Evolutionary conservation across 1,140 invertebrate genomes (phyloP).

Genomic region (Muscidifurax raptorellus): DNA sequence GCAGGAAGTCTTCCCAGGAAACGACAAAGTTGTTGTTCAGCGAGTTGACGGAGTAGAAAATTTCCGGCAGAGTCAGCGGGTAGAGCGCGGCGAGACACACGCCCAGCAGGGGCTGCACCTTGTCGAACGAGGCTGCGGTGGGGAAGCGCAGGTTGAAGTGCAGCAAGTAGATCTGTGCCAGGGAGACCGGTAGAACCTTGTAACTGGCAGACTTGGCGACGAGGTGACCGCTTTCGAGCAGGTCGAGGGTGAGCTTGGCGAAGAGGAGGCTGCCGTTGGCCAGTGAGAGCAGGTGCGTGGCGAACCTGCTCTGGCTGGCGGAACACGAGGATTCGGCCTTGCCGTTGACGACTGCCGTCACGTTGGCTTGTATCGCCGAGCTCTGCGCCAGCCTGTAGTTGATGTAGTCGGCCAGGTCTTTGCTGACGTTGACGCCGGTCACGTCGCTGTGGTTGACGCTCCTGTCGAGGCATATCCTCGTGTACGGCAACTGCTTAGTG

Average conservation of each 20-base stretch:
- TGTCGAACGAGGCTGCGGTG: constrained; percentile 92
- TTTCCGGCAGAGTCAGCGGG: constrained; percentile 92
- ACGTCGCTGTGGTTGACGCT: constrained; percentile 76
- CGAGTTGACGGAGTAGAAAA: constrained; percentile 95
- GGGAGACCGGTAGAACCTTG: constrained; percentile 91
- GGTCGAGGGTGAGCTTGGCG: constrained; percentile 93
- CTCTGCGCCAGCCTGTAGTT: constrained; percentile 87
- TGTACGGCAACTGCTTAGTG: constrained; percentile 88
- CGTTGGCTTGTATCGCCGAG: constrained; percentile 88
- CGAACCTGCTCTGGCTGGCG: constrained; percentile 85
- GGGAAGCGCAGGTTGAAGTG: constrained; percentile 96
- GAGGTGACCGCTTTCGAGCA: constrained; percentile 94
- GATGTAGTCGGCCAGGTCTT: constrained; percentile 92
- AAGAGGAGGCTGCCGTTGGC: constrained; percentile 94
- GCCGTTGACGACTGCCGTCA: constrained; percentile 82
- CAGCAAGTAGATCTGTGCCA: constrained; percentile 94
- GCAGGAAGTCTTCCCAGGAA: constrained; percentile 93
- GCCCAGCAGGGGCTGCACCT: constrained; percentile 89
- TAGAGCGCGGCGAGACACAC: constrained; percentile 93
- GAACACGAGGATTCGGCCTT: constrained; percentile 78
- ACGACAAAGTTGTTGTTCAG: constrained; percentile 84
- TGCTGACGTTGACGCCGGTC: constrained; percentile 78
- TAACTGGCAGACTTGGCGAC: constrained; percentile 95
- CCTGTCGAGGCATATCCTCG: constrained; percentile 83
- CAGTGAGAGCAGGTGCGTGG: constrained; percentile 87